phyloP scores from a whole-genome alignment of 2,797 vertebrate genomes.

The Pseudomugil gertrudae region DNA sequence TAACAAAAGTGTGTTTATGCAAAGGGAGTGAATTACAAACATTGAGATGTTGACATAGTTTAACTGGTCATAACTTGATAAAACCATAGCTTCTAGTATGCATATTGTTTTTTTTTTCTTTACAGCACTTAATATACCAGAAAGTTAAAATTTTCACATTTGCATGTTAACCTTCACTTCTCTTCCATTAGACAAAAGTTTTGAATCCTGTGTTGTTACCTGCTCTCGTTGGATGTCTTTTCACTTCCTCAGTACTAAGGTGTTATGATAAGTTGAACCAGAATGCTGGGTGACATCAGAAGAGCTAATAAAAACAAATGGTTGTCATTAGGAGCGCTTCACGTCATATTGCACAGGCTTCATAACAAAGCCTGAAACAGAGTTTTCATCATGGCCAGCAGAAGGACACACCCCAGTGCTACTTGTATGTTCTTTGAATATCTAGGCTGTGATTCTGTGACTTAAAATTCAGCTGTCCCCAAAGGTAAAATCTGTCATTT shows the following conservation, averaged over 20 bases:
- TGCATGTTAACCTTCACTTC: not conserved
- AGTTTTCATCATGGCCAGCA: conserved; percentile 61
- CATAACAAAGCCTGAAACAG: conserved; percentile 61
- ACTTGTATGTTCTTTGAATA: conserved; percentile 53
- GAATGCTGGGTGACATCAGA: conserved; percentile 42
- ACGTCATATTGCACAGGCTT: conserved; percentile 57
- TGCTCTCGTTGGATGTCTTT: conserved; percentile 38
- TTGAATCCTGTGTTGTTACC: conserved; percentile 14
- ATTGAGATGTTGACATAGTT: not conserved
- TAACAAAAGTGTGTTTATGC: not conserved
- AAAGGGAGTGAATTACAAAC: not conserved
- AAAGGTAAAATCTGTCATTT: conserved; percentile 47
- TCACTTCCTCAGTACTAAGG: conserved; percentile 25
- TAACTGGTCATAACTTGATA: too few relatives aligned
- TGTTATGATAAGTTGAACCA: conserved; percentile 51
- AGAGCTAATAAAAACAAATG: conserved; percentile 80
- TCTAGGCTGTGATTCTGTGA: conserved; percentile 48
- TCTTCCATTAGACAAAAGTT: not conserved
- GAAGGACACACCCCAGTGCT: conserved; percentile 39
- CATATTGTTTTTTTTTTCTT: not conserved
- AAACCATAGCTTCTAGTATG: too few relatives aligned
- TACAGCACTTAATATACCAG: too few relatives aligned
- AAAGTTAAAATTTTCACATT: not conserved
- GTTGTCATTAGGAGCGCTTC: conserved; percentile 68
- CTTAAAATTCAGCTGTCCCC: conserved; percentile 56